Conservation (phyloP, 1,140 invertebrate species). For the Latrodectus geometricus region DNA sequence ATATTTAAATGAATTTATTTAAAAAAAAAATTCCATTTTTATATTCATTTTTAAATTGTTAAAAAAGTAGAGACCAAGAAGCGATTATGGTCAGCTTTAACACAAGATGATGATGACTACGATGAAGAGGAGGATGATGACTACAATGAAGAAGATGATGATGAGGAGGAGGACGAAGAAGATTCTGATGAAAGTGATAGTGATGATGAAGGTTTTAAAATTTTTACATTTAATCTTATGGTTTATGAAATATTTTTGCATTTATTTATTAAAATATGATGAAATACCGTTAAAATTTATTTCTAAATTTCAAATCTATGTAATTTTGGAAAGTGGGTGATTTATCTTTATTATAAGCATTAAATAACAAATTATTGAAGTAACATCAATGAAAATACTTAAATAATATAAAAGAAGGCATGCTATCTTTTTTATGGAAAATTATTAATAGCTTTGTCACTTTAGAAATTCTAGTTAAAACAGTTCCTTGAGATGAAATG, state of each 20-base stretch:
- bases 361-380: too few species aligned
- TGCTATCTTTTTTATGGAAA: too few species aligned
- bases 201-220: neutral
- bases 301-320: neutral
- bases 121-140: neutral
- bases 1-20: neutral
- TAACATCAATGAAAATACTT: too few species aligned
- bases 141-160: neutral
- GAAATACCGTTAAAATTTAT: too few species aligned
- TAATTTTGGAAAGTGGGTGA: neutral
- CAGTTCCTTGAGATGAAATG: too few species aligned
- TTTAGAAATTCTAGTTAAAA: too few species aligned
- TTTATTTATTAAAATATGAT: conserved; percentile 18
- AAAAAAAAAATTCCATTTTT: neutral
- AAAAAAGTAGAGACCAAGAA: neutral
- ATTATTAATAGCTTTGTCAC: too few species aligned
- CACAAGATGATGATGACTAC: neutral
- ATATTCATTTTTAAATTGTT: neutral
- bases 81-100: neutral
- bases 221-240: too few species aligned
- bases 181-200: neutral
- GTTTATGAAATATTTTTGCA: neutral
- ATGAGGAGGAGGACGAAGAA: neutral
- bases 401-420: too few species aligned
- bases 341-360: neutral